Evolutionary conservation across 2,113 vertebrate genomes (phyloP).

Genomic region (Tiliqua scincoides): DNA sequence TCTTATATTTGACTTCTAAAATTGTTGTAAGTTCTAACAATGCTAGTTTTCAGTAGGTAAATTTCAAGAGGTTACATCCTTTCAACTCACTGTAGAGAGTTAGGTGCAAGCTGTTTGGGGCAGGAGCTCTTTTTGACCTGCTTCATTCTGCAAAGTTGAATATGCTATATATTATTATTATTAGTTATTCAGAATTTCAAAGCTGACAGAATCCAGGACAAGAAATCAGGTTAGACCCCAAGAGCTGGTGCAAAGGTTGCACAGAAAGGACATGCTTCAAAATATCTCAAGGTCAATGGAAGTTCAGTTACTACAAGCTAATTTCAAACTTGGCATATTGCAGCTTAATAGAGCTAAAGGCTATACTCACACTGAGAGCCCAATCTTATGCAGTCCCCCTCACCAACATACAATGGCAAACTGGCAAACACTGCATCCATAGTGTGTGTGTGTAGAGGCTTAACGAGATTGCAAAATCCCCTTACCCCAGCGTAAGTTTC

Average conservation of each 20-base stretch:
- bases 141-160: neutral
- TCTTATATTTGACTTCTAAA: neutral
- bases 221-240: conserved; percentile 20
- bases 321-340: neutral
- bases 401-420: too few relatives aligned
- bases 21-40: neutral
- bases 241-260: neutral
- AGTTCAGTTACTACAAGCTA: neutral
- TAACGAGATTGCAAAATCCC: too few relatives aligned
- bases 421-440: too few relatives aligned
- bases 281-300: neutral
- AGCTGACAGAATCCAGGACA: neutral
- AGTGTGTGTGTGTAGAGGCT: too few relatives aligned
- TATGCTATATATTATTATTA: neutral
- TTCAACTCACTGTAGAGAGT: neutral
- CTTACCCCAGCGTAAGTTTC: too few relatives aligned
- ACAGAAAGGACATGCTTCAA: neutral
- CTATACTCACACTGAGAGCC: too few relatives aligned
- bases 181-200: neutral
- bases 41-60: neutral
- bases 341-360: neutral
- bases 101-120: neutral
- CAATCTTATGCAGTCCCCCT: too few relatives aligned
- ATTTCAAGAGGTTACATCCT: neutral
- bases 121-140: too few relatives aligned